Conservation (phyloP, 2,888 invertebrate genomes). For the Actias luna region DNA sequence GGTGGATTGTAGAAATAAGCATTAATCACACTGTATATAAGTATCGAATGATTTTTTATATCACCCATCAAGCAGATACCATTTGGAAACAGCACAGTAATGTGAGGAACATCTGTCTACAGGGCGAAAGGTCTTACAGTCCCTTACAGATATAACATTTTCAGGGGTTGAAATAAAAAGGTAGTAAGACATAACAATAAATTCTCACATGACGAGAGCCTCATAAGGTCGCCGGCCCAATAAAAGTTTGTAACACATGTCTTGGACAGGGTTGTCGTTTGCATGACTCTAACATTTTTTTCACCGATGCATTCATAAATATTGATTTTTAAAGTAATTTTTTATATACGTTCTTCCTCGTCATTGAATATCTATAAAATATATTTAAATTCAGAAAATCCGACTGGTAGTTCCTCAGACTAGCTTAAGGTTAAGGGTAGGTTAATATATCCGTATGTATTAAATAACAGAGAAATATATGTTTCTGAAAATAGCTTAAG, state of each 20-base stretch:
- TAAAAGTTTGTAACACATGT: constrained; percentile 16
- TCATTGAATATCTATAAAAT: too few relatives aligned
- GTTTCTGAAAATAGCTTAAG: too few relatives aligned
- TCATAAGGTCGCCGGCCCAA: constrained; percentile 18
- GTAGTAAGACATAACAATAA: constrained; percentile 18
- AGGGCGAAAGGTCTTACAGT: neutral
- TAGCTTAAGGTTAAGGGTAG: too few relatives aligned
- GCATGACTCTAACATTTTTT: neutral
- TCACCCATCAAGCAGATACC: neutral
- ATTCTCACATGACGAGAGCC: constrained; percentile 19
- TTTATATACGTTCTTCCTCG: too few relatives aligned
- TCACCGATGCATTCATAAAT: neutral
- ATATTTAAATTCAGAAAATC: too few relatives aligned
- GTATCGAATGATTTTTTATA: too few relatives aligned
- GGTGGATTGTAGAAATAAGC: too few relatives aligned
- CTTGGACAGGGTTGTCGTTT: constrained; percentile 13
- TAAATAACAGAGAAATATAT: too few relatives aligned
- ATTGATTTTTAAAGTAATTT: too few relatives aligned
- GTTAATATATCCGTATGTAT: too few relatives aligned
- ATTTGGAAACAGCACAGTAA: neutral
- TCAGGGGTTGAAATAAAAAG: constrained; percentile 16
- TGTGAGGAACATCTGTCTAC: constrained; percentile 1
- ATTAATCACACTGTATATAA: too few relatives aligned
- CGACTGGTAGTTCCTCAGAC: too few relatives aligned
- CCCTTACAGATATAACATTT: constrained; percentile 13